Base-by-base conservation (phyloP, 1,140 invertebrate species). In the Drosophila leontia region DNA sequence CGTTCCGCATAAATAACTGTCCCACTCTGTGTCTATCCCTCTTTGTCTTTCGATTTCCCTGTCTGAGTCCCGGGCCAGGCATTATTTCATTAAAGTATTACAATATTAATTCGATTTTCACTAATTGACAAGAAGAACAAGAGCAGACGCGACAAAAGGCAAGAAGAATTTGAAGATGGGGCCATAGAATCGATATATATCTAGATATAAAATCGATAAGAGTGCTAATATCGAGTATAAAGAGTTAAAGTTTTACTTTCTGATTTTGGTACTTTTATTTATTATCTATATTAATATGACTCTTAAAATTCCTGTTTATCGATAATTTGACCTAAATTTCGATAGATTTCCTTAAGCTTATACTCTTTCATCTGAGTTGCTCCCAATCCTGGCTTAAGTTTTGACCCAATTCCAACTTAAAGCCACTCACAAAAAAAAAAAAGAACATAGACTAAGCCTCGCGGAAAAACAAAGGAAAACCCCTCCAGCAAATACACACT, bases 31-130 rank as follows among this genome's bases (percentile, higher is more conserved):
- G 34, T 37, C 26, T 57, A 70, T 82, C 55, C 12, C 57, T 51
- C 50, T 34, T 71, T 88, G 83, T 87, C 83, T 34, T 7, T 29
- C n/a, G 12, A 53, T 60, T 37, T 53, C 15, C 23, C 39, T 39
- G 59, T 69, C 56, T 76, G 63, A 34, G 15, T 55, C 59, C 47
- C 53, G 62, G 67, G 56, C 32, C 69, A 81, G 80, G 85, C 85
- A 88, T 90, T 88, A 88, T 88, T 88, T 84, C 80, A 90, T 90
- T 88, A 88, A 87, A 88, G 80, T 75, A 87, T 87, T 88, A 88
- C 84, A 88, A 88, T 88, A 88, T 88, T 90, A 88, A 88, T 88
- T 88, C 85, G 85, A 88, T 88, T 90, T 88, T 78, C 75, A 78
- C 85, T 88, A 88, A 88, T 88, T 88, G 84, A 84, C 69, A 71